Evolutionary conservation across 92 coral and sea anemone genomes (phyloP), one percentile per base, ranked within the genome.

Genomic region (Epizoanthus ramosus): DNA sequence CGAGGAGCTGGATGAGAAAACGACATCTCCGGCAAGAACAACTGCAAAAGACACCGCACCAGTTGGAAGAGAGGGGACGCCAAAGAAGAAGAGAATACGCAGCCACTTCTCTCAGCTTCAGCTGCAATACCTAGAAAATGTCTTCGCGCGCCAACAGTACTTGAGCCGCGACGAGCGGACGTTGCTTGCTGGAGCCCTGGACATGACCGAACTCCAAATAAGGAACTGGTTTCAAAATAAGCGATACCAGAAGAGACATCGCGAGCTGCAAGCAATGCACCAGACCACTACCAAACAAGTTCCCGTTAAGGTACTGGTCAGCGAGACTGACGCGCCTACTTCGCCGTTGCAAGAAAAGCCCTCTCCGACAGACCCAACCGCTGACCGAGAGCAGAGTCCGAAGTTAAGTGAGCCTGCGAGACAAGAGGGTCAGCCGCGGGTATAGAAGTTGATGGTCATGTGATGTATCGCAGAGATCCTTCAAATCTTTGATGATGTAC

Each of bases 151-250:
- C 56, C 97, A 93, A 73, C 97, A 93, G 80, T 93, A 93, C 83
- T 92, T 93, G 50, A 93, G 94, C 68, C 94, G 97, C 22, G 97
- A 93, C 83, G 97, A 93, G 59, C 83, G 97, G 58, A 90, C 97
- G 35, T 87, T 93, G 16, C 63, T 93, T 71, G 97, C 97, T 15
- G 75, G 89, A 35, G 97, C 93, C n/a, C 84, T 93, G 85, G 97
- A 93, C 45, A 93, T 93, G 97, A 93, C 97, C n/a, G 97, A 93
- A 73, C 88, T 93, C 37, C 97, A 93, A 72, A 92, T 93, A 71
- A 68, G 97, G 71, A 93, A 93, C 89, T 93, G 97, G 97, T 93
- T 93, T 68, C 97, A 93, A 79, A 93, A 93, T 81, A 83, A 89
- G 57, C 68, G 97, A 61, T 93, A 93, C 79, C 97, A 93, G 85